These are phyloP conservation scores for Phymastichus coffea DNA, from an alignment of 1,140 invertebrate species.

Conservation along the genomic window DNA sequence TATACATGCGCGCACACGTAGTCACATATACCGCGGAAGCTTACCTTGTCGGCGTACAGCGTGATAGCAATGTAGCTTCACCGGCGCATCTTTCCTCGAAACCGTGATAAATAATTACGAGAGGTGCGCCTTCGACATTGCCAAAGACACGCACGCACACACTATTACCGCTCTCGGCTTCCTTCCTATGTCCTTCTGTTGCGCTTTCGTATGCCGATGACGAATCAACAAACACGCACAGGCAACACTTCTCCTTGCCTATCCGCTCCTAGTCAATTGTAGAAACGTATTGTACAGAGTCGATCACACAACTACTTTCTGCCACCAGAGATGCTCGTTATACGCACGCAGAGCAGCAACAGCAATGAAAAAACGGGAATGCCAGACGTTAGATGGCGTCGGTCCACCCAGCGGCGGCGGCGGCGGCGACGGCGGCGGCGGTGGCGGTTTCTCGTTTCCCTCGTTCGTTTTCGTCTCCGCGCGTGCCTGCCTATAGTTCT, in stretches of 20 bases:
- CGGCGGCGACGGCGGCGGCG: background rate
- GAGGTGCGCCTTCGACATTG: slow-evolving; percentile 23
- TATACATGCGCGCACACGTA: too few species aligned
- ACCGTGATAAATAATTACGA: too few species aligned
- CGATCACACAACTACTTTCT: too few species aligned
- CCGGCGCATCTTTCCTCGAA: too few species aligned
- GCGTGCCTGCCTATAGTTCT: background rate
- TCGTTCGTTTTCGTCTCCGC: background rate
- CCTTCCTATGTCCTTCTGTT: background rate
- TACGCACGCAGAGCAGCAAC: too few species aligned
- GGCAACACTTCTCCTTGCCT: slow-evolving; percentile 30
- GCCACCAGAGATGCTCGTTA: too few species aligned
- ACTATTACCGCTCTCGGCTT: too few species aligned
- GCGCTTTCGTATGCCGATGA: slow-evolving; percentile 38
- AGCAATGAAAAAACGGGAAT: slow-evolving; percentile 48
- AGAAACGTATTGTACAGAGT: slow-evolving; percentile 28
- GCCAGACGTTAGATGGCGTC: slow-evolving; percentile 57
- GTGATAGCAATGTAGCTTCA: too few species aligned
- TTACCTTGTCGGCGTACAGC: too few species aligned
- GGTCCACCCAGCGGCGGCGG: slow-evolving; percentile 35
- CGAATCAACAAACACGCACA: slow-evolving; percentile 41
- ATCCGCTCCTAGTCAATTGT: slow-evolving; percentile 25
- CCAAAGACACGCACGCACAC: slow-evolving; percentile 2
- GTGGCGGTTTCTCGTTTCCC: slow-evolving; percentile 16
- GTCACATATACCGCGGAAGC: too few species aligned